Evolutionary conservation across 2,113 vertebrate species (phyloP), one percentile per base, ranked within the genome.

Genomic region (Platichthys stellatus): DNA sequence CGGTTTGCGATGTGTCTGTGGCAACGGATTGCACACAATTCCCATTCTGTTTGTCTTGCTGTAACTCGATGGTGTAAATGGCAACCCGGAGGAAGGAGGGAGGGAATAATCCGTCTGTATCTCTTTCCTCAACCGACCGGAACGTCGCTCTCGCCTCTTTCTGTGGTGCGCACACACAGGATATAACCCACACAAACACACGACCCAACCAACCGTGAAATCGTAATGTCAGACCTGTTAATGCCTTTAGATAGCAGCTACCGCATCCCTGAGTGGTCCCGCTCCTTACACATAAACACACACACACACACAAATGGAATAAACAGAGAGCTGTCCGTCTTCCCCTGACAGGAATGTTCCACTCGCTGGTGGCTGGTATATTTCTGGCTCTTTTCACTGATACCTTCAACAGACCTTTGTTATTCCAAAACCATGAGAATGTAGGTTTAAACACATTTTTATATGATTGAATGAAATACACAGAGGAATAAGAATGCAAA

Each of bases 141-240:
- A 93, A 90, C 87, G 75, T 70, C 43, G 62, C 82, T 84, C 76
- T 83, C 11, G 56, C 51, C 70, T 81, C 90, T 81, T 67, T 86
- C 72, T 58, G 59, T 45, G 40, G 43, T 69, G 8, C 69, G 6
- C 57, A 63, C 80, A 70, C 53, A 81, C 68, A 47, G 12, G 15
- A 1, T 14, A 3, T 14, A 76, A 57, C 63, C 5, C 43, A 58
- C 64, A 71, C 64, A 87, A 83, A 84, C 80, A 69, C 82, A 73
- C 81, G 47, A 76, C 60, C 76, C 88, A 88, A 57, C 84, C 82
- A 90, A 88, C 82, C 91, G 69, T 92, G 90, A 94, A 94, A 94
- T 93, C 80, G 56, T 90, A 88, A 93, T 90, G 88, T 90, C 83
- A 89, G 89, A 87, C 87, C 88, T 87, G 83, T 87, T 92, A 93